Conservation (phyloP, 2,888 invertebrate species). For the Polydrusus tereticollis region DNA sequence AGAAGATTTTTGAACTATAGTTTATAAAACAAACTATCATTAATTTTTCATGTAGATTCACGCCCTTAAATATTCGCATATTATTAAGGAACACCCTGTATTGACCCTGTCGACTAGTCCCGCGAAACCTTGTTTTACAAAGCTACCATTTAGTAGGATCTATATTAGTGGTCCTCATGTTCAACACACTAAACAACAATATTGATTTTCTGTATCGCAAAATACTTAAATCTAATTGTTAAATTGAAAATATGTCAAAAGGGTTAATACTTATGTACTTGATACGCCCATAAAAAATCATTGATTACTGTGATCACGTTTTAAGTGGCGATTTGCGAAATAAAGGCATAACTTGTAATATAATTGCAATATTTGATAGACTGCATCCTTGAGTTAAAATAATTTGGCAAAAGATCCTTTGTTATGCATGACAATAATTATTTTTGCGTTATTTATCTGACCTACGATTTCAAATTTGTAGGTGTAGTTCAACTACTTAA, state of each 20-base stretch:
- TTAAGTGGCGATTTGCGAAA: slow-evolving; percentile 6
- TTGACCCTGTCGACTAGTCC: slow-evolving; percentile 13
- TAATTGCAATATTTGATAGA: slow-evolving; percentile 10
- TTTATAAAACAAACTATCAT: no score
- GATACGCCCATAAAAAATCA: slow-evolving; percentile 5
- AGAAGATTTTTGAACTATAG: no score
- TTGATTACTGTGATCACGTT: slow-evolving; percentile 12
- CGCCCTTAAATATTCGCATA: no score
- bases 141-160: not conserved
- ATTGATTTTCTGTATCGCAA: not conserved
- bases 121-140: not conserved
- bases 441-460: slow-evolving; percentile 5
- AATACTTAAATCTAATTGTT: slow-evolving; percentile 10
- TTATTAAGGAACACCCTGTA: no score
- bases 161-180: not conserved
- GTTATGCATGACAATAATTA: slow-evolving; percentile 27
- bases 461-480: slow-evolving; percentile 18
- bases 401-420: slow-evolving; percentile 26
- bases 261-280: slow-evolving; percentile 8
- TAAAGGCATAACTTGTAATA: slow-evolving; percentile 4
- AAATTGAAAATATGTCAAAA: slow-evolving; percentile 20
- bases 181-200: not conserved
- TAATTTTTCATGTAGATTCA: no score
- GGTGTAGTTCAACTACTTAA: not conserved
- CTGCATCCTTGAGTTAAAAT: slow-evolving; percentile 24